These are phyloP conservation scores for Craterocephalus amniculus DNA, from an alignment of 2,797 vertebrate genomes.

Conservation along the genomic window DNA sequence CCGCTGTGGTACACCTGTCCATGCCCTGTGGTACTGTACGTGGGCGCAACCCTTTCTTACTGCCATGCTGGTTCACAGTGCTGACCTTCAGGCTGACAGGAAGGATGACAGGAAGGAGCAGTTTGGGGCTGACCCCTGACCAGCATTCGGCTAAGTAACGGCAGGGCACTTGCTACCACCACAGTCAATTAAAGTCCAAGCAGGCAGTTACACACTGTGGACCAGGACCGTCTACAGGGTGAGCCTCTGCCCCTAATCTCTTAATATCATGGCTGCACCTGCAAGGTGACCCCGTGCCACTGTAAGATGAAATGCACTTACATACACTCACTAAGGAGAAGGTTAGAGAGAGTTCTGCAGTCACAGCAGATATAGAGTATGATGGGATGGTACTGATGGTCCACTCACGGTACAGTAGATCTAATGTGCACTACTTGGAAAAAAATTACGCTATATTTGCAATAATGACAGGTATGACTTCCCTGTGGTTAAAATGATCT, in stretches of 20 bases:
- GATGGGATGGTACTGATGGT: slow-evolving; percentile 10
- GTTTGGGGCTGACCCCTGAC: slow-evolving; percentile 69
- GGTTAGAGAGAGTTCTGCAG: slow-evolving; percentile 26
- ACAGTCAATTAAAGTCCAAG: slow-evolving; percentile 71
- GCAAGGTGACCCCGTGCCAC: slow-evolving; percentile 78
- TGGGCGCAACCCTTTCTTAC: slow-evolving; percentile 39
- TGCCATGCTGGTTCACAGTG: slow-evolving; percentile 50
- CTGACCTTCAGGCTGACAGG: slow-evolving; percentile 78
- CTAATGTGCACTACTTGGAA: neutral
- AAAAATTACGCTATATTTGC: slow-evolving; percentile 15
- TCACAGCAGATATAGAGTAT: slow-evolving; percentile 29
- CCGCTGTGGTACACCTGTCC: slow-evolving; percentile 53
- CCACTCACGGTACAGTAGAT: slow-evolving; percentile 9
- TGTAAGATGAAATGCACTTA: slow-evolving; percentile 40
- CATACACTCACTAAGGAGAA: slow-evolving; percentile 35
- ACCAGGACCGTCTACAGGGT: slow-evolving; percentile 66
- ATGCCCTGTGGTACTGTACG: slow-evolving; percentile 46
- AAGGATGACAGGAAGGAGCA: slow-evolving; percentile 65
- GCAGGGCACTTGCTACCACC: slow-evolving; percentile 64
- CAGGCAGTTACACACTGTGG: slow-evolving; percentile 62
- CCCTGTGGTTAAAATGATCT: slow-evolving; percentile 32
- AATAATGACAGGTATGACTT: slow-evolving; percentile 16
- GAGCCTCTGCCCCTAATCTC: slow-evolving; percentile 77
- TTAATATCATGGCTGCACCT: slow-evolving; percentile 75
- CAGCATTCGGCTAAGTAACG: slow-evolving; percentile 52